Evolutionary conservation across 2,113 vertebrate genomes (phyloP), one percentile per base, ranked within the genome.

Genomic region (Gobio gobio): DNA sequence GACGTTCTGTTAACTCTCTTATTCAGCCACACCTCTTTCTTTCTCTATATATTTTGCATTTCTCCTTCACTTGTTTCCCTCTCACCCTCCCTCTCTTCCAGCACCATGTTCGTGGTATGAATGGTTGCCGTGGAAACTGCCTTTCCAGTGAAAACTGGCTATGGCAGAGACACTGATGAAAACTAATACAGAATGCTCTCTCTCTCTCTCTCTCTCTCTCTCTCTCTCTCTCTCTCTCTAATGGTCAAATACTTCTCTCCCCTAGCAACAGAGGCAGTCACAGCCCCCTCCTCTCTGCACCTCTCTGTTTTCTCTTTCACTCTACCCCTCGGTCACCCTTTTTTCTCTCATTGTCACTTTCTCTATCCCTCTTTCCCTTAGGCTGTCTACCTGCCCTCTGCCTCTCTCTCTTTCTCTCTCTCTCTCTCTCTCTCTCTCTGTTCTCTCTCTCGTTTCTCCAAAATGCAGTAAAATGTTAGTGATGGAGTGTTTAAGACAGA

Each of bases 51-150:
- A 51, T 83, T 87, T 64, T 84, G 73, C 85, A 87, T 86, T 84
- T 80, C 58, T 76, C 83, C 33, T 70, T 86, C 63, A 24, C 45
- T 76, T 84, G 59, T 83, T 54, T 74, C 88, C 61, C 76, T 63
- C 47, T 40, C 63, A 26, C 81, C 45, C 82, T 76, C 78, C 66
- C 66, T 63, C 26, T 83, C 58, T 73, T 61, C 73, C 86, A 83
- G 84, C 87, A 88, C 88, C 90, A 89, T 81, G 87, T 87, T 83
- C 86, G 51, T 77, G 85, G 78, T 80, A 89, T 92, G 92, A 93
- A 94, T 94, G 92, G 94, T 95, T 95, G 91, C 94, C 88, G 63
- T 93, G 92, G 94, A 91, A 95, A 95, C 95, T 92, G 86, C 90
- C 90, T 94, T 91, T 93, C 90, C 86, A 85, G 90, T 93, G 64